Evolutionary conservation across 2,113 vertebrate species (phyloP).

Genomic region (Aphelocoma coerulescens): DNA sequence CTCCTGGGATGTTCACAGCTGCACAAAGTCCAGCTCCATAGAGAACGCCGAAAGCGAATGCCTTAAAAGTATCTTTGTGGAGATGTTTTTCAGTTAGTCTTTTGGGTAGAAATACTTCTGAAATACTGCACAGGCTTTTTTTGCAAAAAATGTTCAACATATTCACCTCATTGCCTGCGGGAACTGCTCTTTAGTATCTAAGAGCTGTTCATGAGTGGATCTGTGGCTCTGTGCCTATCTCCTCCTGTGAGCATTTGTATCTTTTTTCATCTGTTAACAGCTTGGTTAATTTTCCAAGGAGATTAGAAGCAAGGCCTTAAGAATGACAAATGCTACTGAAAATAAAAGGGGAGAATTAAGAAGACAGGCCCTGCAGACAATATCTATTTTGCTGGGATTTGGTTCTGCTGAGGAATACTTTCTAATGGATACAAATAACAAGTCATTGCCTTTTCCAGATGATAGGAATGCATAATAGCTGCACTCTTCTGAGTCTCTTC

Average conservation of each 20-base stretch:
- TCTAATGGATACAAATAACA: conserved; percentile 22
- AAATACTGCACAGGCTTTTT: not conserved
- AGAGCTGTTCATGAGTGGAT: not conserved
- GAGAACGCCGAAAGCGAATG: not conserved
- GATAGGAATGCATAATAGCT: conserved; percentile 8
- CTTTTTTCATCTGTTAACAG: conserved; percentile 22
- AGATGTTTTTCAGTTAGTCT: not conserved
- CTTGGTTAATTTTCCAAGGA: conserved; percentile 37
- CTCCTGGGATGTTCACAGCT: not conserved
- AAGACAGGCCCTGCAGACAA: not conserved
- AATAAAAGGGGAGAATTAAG: conserved; percentile 36
- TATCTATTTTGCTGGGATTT: conserved; percentile 37
- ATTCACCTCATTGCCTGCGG: not conserved
- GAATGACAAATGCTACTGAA: conserved; percentile 27
- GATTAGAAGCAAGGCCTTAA: not conserved
- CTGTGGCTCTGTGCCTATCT: not conserved
- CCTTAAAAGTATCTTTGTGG: not conserved
- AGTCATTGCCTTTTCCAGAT: conserved; percentile 15
- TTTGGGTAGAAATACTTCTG: not conserved
- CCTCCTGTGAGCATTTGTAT: not conserved
- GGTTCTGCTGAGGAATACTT: conserved; percentile 3
- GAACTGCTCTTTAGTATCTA: not conserved
- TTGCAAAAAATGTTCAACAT: not conserved
- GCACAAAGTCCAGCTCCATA: not conserved
- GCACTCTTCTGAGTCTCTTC: not conserved